Base-by-base conservation (phyloP, 2,888 invertebrate genomes). In the Amphipyra tragopoginis region DNA sequence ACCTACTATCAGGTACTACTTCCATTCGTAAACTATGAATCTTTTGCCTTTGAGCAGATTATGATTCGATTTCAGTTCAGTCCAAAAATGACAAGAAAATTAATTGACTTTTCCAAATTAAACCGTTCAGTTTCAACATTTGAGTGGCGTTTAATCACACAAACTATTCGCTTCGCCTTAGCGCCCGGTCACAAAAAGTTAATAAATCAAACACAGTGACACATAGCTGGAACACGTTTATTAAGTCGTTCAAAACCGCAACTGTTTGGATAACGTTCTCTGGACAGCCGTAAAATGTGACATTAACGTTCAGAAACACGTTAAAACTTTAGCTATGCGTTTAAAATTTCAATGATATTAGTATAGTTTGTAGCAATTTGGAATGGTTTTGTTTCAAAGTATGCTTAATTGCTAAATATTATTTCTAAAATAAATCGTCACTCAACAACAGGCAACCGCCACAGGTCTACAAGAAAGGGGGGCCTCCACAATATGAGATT, bases 81-180 rank as follows among this genome's bases (percentile, higher is more conserved):
- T n/a, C n/a, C n/a, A n/a, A n/a, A 29, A 29, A 29, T 29, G 29
- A 5, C 29, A 3, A 29, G 29, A 29, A 29, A 29, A 29, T 5
- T 29, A 5, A 29, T 4, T 9, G 34, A 34, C 7, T 9, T 9
- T 65, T 55, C 55, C 45, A 54, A 58, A 60, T 63, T 53, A 55
- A 58, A 21, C 39, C 13, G 49, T 54, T 21, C 43, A 40, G 36
- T 62, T 34, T 44, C 60, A n/a, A 57, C 42, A 33, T 57, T 65
- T 51, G 70, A 72, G 60, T 72, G 70, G 56, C 70, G n/a, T 71
- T 65, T 71, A 71, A 71, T 72, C 45, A 60, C 49, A 56, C 53
- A 57, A 65, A 40, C 65, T 56, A 50, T 50, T 47, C n/a, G 43
- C 39, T n/a, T 36, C 14, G 56, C 47, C 36, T 54, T 39, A 54